Base-by-base conservation (phyloP, 1,140 invertebrate genomes). In the Diorhabda elongata region DNA sequence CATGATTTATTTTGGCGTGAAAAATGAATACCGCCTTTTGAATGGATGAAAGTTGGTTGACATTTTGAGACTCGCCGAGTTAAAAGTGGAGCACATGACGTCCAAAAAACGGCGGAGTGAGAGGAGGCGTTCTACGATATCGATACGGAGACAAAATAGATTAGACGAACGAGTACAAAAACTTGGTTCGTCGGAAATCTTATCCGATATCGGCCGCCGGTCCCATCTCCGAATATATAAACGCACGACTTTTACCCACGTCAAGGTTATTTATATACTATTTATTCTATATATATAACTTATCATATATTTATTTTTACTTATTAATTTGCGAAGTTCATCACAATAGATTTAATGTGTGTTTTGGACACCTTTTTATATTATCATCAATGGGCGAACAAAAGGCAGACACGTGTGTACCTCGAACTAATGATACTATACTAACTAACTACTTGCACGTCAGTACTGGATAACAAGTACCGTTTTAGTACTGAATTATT, bases 281-380 rank as follows among this genome's bases (percentile, higher is more conserved):
- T 75, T 78, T 76, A 77, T 58, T 70, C 68, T 75, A 75, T 78
- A 52, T 52, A 52, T 52, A 73, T 77, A 80, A 76, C 73, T 78
- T 70, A 79, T 76, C 69, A 75, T 74, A 76, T 69, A 76, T 71
- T 76, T 74, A 71, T 77, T 60, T 75, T 78, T 72, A 76, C 74
- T 77, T 75, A 75, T 78, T 79, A 79, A 74, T 65, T 76, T 80
- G 77, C 78, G 77, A 80, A 80, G 76, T 76, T 80, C 77, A 80
- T 80, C 79, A 80, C 77, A 79, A 78, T 78, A 78, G 71, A 74
- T 78, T 78, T 75, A 77, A 79, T 77, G 71, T 72, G 77, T 71
- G 75, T 26, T 26, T 1, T 80, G 72, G 75, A 79, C 77, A 77
- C 76, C 74, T 78, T 78, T 78, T 78, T 77, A 52, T 52, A 52